A percentile compares a stretch with the other conserved stretches of the same genome.
Conservation (phyloP, 2,888 invertebrate genomes). For the Coenonympha arcania region DNA sequence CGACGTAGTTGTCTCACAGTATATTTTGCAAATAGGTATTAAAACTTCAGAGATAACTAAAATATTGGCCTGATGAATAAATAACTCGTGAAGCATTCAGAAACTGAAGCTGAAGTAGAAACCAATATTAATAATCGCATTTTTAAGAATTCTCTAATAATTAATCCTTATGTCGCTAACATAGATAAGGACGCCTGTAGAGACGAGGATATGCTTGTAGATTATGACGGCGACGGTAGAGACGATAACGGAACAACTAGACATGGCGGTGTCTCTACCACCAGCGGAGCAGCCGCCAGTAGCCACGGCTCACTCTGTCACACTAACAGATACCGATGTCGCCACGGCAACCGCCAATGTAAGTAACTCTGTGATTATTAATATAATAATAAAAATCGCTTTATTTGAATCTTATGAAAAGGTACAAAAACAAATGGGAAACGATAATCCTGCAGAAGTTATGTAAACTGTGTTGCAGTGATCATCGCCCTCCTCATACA, state of each 20-base stretch:
- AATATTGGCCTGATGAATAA: background rate
- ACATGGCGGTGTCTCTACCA: slow-evolving; percentile 89
- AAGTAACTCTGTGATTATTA: slow-evolving; percentile 32
- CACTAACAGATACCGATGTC: slow-evolving; percentile 90
- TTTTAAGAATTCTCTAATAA: background rate
- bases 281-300: slow-evolving; percentile 77
- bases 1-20: slow-evolving; percentile 1
- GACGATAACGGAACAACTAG: slow-evolving; percentile 92
- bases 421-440: too few species aligned
- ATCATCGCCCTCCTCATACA: too few species aligned
- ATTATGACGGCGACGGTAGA: slow-evolving; percentile 97
- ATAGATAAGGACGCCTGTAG: background rate
- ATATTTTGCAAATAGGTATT: background rate
- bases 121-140: background rate
- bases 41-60: background rate
- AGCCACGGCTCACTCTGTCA: slow-evolving; percentile 89
- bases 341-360: slow-evolving; percentile 77
- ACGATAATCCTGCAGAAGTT: too few species aligned
- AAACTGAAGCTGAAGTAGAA: background rate
- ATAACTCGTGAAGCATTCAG: background rate
- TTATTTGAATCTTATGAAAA: too few species aligned
- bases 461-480: too few species aligned
- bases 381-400: too few species aligned
- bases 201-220: slow-evolving; percentile 61
- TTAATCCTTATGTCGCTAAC: background rate